Base-by-base conservation (phyloP, 1,140 invertebrate species). In the Brachystomella parvula region DNA sequence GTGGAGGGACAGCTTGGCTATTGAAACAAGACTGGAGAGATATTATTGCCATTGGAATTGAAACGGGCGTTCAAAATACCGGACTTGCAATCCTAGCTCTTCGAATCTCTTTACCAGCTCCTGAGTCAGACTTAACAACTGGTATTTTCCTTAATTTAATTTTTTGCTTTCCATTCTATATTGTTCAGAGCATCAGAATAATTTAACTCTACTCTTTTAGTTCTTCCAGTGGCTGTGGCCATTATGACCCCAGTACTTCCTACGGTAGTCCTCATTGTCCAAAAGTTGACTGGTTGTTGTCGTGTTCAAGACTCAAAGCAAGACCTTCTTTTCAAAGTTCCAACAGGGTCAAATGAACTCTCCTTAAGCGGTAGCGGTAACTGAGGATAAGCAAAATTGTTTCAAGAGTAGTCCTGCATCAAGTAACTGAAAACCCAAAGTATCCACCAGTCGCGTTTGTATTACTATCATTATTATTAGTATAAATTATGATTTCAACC, bases 11-110 rank as follows among this genome's bases (percentile, higher is more conserved):
- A 0, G 84, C 89, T 0, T 76, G 78, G 33, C 19, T 87, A 1
- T 81, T 84, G 17, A 79, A 82, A 49, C 87, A 89, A 76, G 76
- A 82, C 3, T 73, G 79, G 33, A 74, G 80, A 21, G 89, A 96
- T 75, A 79, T 86, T 6, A 79, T 93, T 1, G 90, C 94, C 1
- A 94, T 97, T 73, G 86, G 89, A 3, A 87, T 96, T 65, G 94
- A 97, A 81, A 94, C 92, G 19, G 94, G 94, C 47, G 86, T 96
- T 61, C 94, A 96, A 79, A 96, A 97, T 79, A 95, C 93, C 0
- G 94, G 93, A 24, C 90, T 96, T 35, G 80, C 82, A 3, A 80
- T 84, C 60, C 76, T 83, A 61, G 72, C 84, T 2, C 73, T 84
- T 21, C 79, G 84, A 63, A 85, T 86, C 76, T 82, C 84, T 47